phyloP scores from a whole-genome alignment of 2,888 invertebrate species.

The Drosophila anomelani region DNA sequence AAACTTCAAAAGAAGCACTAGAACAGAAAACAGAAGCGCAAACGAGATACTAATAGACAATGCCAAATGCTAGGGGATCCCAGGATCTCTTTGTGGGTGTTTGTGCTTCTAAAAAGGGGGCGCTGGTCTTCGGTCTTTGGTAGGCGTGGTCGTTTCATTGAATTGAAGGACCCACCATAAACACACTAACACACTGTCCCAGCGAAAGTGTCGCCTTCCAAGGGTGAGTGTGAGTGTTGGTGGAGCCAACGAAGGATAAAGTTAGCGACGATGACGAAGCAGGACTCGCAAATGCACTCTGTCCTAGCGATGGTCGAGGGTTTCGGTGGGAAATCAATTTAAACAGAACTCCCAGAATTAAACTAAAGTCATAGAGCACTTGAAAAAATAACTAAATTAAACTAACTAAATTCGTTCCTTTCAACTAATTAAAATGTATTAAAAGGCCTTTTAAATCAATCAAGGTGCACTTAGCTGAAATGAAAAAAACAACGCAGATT shows the following conservation, averaged over 20 bases:
- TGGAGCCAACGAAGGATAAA: slow-evolving; percentile 70
- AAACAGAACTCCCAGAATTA: not conserved
- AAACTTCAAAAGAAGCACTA: slow-evolving; percentile 80
- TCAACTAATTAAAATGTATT: not conserved
- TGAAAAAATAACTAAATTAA: not conserved
- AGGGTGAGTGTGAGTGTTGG: slow-evolving; percentile 14
- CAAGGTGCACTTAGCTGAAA: not conserved
- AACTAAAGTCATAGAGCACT: slow-evolving; percentile 1
- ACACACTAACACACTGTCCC: slow-evolving; percentile 75
- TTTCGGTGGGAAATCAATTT: not conserved
- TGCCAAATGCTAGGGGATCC: slow-evolving; percentile 58
- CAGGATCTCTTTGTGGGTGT: slow-evolving; percentile 5
- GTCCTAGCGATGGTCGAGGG: slow-evolving; percentile 52
- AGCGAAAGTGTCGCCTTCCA: slow-evolving; percentile 69
- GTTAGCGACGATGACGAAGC: slow-evolving; percentile 59
- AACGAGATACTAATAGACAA: slow-evolving; percentile 80
- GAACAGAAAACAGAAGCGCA: slow-evolving; percentile 79
- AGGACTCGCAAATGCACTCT: slow-evolving; percentile 75
- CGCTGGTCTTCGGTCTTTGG: slow-evolving; percentile 4
- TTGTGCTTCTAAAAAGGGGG: slow-evolving; percentile 5
- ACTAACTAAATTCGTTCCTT: not conserved
- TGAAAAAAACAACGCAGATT: not conserved
- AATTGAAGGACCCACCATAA: slow-evolving; percentile 65
- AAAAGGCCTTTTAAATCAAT: not conserved
- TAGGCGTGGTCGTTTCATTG: slow-evolving; percentile 32